Base-by-base conservation (phyloP, 2,888 invertebrate species). In the Orchesella flavescens region DNA sequence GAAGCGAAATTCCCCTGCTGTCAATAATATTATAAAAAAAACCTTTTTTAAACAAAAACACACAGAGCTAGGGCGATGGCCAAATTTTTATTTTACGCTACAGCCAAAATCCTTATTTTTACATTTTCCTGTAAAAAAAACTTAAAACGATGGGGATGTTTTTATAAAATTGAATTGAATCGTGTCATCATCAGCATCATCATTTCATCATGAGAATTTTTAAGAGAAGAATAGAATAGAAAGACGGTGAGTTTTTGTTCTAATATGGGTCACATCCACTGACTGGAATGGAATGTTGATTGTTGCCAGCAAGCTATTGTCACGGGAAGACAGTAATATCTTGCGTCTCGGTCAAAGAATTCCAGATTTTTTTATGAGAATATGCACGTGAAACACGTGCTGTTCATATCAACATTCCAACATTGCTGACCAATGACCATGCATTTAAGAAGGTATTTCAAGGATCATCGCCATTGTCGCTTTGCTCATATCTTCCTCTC, bases 1-100 rank as follows among this genome's bases (percentile, higher is more conserved):
- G 78, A 78, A 78, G 78, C 78, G 55, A 43, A 71, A 71, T 78
- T 68, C 69, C 46, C 46, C 68, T 66, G 66, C 66, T 44, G 77
- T 77, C 66, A 59, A 77, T 34, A 34, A 34, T 4, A 34, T 34
- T n/a, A n/a, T n/a, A n/a, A n/a, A 34, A 4, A 34, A 23, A 69
- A 15, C 9, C 1, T 57, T 34, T 66, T 65, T 44, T 63, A 24
- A 21, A 61, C 15, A 61, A 7, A 23, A 21, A 63, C 63, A 24
- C 23, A 24, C 63, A 43, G 2, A 15, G 12, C 23, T 19, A 61
- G 61, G 61, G 61, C 61, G 61, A 61, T 61, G 61, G 23, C 61
- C 61, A 61, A 61, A 49, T n/a, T 9, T 44, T 44, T 49, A 15
- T 49, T 49, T 49, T 49, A 49, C 49, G 15, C n/a, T 49, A 49